Base-by-base conservation (phyloP, 1,140 invertebrate genomes). In the Pectinophora gossypiella region DNA sequence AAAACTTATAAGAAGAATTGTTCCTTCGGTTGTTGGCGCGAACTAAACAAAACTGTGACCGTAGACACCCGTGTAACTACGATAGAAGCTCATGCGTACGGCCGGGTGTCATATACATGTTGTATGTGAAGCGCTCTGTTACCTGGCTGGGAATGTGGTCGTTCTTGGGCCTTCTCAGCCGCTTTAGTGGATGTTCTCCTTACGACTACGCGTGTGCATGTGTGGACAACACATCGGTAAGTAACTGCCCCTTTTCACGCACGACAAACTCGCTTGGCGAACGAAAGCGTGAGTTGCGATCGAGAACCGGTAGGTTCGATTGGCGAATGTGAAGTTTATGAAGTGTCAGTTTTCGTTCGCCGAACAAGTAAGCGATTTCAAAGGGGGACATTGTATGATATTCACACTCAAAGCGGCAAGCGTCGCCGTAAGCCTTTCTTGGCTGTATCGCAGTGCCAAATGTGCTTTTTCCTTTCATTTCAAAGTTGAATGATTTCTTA, bases 101-200 rank as follows among this genome's bases (percentile, higher is more conserved):
- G 70, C 73, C 68, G 71, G 67, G 71, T 72, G 67, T 59, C 51
- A 69, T 53, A 66, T 6, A 44, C 20, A 9, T 18, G 18, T 12
- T 5, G 42, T n/a, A 40, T 40, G 16, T 15, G n/a, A 85, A 85
- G 82, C 82, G 78, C 75, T 76, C 80, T 62, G 62, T 88, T 89
- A 89, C 87, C 87, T 89, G 87, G 87, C 78, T 89, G 87, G 75
- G 87, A 89, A 76, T 89, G 86, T 57, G 87, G 87, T 78, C 87
- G 83, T 67, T 89, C 87, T 87, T 89, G 87, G 75, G 84, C 78
- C 82, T 89, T 89, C 74, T 89, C 87, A 75, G 87, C 82, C 78
- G 84, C 79, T 87, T 89, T 89, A 80, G 87, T 89, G 81, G 87
- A 89, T 62, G 83, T 89, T 87, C 86, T 88, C 80, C 87, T 82